phyloP scores from a whole-genome alignment of 2,888 invertebrate species.

The Pyrochroa serraticornis region DNA sequence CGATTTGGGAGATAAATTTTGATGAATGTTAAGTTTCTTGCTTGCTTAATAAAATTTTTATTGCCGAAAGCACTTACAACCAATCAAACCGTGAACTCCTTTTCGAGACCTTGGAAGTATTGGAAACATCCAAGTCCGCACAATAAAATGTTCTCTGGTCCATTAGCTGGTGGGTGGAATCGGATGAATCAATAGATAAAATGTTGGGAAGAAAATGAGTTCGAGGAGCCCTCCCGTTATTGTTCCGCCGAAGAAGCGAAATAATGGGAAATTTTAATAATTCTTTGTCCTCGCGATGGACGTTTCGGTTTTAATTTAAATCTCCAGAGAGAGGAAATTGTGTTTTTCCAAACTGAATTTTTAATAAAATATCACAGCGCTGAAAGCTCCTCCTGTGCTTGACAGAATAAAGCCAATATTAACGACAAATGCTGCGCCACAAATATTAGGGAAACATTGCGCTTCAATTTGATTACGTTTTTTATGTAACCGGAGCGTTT shows the following conservation, averaged over 20 bases:
- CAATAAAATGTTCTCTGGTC: constrained; percentile 27
- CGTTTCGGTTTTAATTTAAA: background rate
- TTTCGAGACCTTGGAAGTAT: constrained; percentile 23
- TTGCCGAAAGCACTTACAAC: constrained; percentile 29
- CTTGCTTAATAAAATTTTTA: constrained; percentile 25
- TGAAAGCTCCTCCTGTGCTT: constrained; percentile 18
- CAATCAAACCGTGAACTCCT: constrained; percentile 24
- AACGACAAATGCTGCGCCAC: constrained; percentile 20
- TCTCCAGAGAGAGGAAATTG: constrained; percentile 13
- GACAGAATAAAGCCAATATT: constrained; percentile 29
- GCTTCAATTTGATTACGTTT: constrained; percentile 2
- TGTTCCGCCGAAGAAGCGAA: constrained; percentile 24
- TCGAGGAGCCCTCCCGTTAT: constrained; percentile 6
- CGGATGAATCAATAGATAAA: constrained; percentile 26
- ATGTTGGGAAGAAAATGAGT: constrained; percentile 6
- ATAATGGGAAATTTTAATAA: constrained; percentile 25
- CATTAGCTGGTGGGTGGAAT: constrained; percentile 22
- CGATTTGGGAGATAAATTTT: constrained; percentile 6
- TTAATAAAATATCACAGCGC: constrained; percentile 27
- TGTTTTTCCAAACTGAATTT: constrained; percentile 21
- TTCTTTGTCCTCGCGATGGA: constrained; percentile 17
- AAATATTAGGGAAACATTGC: constrained; percentile 2
- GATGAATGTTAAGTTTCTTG: constrained; percentile 11
- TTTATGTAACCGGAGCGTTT: background rate
- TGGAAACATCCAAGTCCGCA: constrained; percentile 22